These are phyloP conservation scores for Tetramorium bicarinatum DNA, from an alignment of 2,888 invertebrate species.

Conservation along the genomic window DNA sequence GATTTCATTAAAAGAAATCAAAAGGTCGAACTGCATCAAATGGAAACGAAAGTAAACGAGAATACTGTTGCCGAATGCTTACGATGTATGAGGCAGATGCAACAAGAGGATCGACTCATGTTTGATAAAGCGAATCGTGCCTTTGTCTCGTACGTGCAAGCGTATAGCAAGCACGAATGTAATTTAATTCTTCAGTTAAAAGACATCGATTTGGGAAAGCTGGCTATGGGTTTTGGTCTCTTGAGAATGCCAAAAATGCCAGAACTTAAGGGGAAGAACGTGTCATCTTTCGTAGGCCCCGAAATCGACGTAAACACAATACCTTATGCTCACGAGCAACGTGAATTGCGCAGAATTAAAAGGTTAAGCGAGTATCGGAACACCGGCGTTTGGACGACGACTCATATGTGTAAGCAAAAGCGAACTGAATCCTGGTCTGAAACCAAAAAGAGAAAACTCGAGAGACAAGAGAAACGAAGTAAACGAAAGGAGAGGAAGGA, in stretches of 20 bases:
- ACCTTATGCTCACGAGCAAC: slow-evolving; percentile 92
- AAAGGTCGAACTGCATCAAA: slow-evolving; percentile 90
- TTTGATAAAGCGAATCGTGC: slow-evolving; percentile 96
- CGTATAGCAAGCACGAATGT: slow-evolving; percentile 98
- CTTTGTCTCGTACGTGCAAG: slow-evolving; percentile 97
- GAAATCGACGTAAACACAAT: slow-evolving; percentile 92
- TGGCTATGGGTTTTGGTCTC: slow-evolving; percentile 96
- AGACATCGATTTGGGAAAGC: slow-evolving; percentile 93
- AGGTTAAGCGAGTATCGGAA: slow-evolving; percentile 91
- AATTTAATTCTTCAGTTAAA: slow-evolving; percentile 94
- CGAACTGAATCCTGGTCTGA: slow-evolving; percentile 93
- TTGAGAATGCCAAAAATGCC: slow-evolving; percentile 98
- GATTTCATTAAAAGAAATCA: slow-evolving; percentile 97
- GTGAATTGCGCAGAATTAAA: slow-evolving; percentile 91
- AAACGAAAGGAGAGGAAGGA: slow-evolving; percentile 89
- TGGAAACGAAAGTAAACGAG: slow-evolving; percentile 85
- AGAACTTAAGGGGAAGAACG: slow-evolving; percentile 92
- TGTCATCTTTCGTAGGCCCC: slow-evolving; percentile 88
- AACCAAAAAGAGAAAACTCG: slow-evolving; percentile 91
- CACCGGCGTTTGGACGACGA: slow-evolving; percentile 92
- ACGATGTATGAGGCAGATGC: slow-evolving; percentile 89
- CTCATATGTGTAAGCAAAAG: slow-evolving; percentile 88
- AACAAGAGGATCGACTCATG: slow-evolving; percentile 91
- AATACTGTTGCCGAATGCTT: slow-evolving; percentile 86
- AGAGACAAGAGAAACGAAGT: slow-evolving; percentile 89